A percentile compares a stretch with the other conserved stretches of the same genome.
phyloP scores from a whole-genome alignment of 2,797 vertebrate species.

The Arremon aurantiirostris region DNA sequence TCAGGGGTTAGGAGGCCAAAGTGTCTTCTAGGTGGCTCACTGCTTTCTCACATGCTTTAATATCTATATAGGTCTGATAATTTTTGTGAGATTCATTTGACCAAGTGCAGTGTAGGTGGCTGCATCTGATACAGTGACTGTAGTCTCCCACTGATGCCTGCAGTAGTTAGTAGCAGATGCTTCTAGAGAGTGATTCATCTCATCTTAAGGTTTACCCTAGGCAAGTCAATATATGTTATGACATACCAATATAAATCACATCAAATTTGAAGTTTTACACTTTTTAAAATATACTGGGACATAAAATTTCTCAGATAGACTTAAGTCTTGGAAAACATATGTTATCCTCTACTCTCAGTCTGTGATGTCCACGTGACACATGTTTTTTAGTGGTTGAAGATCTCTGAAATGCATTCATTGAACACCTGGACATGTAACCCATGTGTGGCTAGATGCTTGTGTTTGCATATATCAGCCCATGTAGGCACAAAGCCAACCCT shows the following conservation, averaged over 20 bases:
- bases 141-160: not conserved
- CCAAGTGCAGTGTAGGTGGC: conserved; percentile 15
- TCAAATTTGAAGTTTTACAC: not conserved
- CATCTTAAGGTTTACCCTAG: not conserved
- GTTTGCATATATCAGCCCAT: not conserved
- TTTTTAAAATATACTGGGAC: not conserved
- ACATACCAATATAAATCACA: not conserved
- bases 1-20: not conserved
- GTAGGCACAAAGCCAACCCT: not conserved
- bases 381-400: not conserved
- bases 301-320: not conserved
- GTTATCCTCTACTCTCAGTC: not conserved
- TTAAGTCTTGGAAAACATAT: not conserved
- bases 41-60: not conserved
- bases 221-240: not conserved
- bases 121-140: conserved; percentile 8
- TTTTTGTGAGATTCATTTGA: not conserved
- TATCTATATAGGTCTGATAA: not conserved
- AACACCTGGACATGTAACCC: not conserved
- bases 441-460: not conserved
- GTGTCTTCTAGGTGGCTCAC: not conserved
- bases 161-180: conserved; percentile 5
- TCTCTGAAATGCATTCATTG: not conserved
- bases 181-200: conserved; percentile 36
- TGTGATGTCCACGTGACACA: not conserved